These are phyloP conservation scores for Lipophrys pholis DNA, from an alignment of 2,113 vertebrate genomes.

Conservation along the genomic window DNA sequence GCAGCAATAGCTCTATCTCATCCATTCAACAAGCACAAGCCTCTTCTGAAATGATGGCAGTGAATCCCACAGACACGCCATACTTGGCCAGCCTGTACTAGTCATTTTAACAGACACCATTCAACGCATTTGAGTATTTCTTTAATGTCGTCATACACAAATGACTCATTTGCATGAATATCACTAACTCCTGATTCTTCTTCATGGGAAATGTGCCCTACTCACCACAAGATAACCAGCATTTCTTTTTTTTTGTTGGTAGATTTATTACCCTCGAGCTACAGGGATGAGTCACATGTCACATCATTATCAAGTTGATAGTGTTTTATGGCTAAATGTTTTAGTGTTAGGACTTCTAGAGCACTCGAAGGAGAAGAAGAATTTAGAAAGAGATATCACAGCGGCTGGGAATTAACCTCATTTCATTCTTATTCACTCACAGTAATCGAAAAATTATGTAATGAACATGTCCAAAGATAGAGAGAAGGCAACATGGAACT, in stretches of 20 bases:
- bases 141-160: not conserved
- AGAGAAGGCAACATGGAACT: slow-evolving; percentile 22
- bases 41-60: slow-evolving; percentile 57
- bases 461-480: slow-evolving; percentile 39
- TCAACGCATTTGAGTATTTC: slow-evolving; percentile 8
- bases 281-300: slow-evolving; percentile 4
- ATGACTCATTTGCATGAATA: slow-evolving; percentile 15
- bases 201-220: not conserved
- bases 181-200: not conserved
- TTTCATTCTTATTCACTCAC: slow-evolving; percentile 37
- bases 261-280: slow-evolving; percentile 25
- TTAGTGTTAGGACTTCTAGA: slow-evolving; percentile 27
- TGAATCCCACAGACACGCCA: slow-evolving; percentile 27
- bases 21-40: slow-evolving; percentile 46
- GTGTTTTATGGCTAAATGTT: slow-evolving; percentile 35
- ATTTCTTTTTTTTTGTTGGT: not conserved
- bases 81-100: not conserved
- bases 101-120: slow-evolving; percentile 19
- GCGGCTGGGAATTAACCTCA: slow-evolving; percentile 41
- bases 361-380: slow-evolving; percentile 21
- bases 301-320: slow-evolving; percentile 25
- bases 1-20: slow-evolving; percentile 46
- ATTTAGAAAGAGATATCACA: slow-evolving; percentile 26
- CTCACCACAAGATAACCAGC: slow-evolving; percentile 19
- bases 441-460: slow-evolving; percentile 46